phyloP scores from a whole-genome alignment of 2,113 vertebrate genomes.

The Peromyscus polionotus region DNA sequence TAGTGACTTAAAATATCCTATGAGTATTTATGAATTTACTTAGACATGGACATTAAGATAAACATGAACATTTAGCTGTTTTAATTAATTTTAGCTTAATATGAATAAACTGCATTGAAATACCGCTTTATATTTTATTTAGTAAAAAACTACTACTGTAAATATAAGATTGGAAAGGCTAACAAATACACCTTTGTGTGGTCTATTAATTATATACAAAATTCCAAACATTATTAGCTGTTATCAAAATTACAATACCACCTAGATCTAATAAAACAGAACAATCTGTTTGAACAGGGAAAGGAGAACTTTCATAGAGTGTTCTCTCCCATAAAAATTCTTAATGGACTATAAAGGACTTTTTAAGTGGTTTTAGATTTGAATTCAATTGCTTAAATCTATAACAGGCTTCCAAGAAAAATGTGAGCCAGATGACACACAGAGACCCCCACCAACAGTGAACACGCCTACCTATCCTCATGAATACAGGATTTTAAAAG shows the following conservation, averaged over 20 bases:
- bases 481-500: background rate
- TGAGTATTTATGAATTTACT: background rate
- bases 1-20: constrained; percentile 1
- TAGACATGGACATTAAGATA: constrained; percentile 58
- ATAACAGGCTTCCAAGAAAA: constrained; percentile 71
- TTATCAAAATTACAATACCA: constrained; percentile 84
- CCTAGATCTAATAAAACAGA: constrained; percentile 80
- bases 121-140: constrained; percentile 73
- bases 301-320: constrained; percentile 73
- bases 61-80: constrained; percentile 56
- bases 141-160: constrained; percentile 76
- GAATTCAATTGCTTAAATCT: constrained; percentile 74
- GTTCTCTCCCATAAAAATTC: constrained; percentile 78
- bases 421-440: constrained; percentile 54
- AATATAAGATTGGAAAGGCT: constrained; percentile 75
- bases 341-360: constrained; percentile 76
- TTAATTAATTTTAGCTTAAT: constrained; percentile 78
- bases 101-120: constrained; percentile 68
- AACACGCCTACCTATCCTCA: background rate
- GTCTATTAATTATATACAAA: constrained; percentile 81
- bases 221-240: constrained; percentile 81
- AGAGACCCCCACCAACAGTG: background rate
- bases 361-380: constrained; percentile 79
- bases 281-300: constrained; percentile 83
- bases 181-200: constrained; percentile 84